Percentiles rank a stretch among this genome's conserved stretches.
Conservation (phyloP, 2,888 invertebrate species). For the Drosophila maculinotata region DNA sequence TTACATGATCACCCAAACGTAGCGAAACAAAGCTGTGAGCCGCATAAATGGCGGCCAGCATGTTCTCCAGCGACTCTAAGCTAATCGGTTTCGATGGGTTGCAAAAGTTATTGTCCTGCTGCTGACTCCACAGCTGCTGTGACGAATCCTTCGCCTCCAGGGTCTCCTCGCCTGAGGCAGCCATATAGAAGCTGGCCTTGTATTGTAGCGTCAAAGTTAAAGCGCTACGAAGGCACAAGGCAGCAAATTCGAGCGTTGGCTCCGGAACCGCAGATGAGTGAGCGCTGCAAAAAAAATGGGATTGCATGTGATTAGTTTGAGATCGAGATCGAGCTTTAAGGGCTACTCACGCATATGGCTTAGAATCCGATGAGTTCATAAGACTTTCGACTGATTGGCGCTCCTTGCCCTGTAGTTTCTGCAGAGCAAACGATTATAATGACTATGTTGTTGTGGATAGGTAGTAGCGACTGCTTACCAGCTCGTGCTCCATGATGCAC, state of each 20-base stretch:
- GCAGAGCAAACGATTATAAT: neutral
- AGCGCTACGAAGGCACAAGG: slow-evolving; percentile 94
- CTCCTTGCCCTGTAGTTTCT: slow-evolving; percentile 60
- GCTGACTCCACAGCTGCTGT: slow-evolving; percentile 79
- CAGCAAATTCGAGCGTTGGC: slow-evolving; percentile 95
- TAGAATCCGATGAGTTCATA: slow-evolving; percentile 29
- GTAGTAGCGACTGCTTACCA: slow-evolving; percentile 76
- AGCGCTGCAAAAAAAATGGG: slow-evolving; percentile 57
- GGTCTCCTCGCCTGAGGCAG: slow-evolving; percentile 47
- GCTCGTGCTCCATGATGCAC: slow-evolving; percentile 89
- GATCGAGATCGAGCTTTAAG: neutral
- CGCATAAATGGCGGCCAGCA: slow-evolving; percentile 89
- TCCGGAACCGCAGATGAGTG: slow-evolving; percentile 94
- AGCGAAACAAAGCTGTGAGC: slow-evolving; percentile 94
- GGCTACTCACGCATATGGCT: slow-evolving; percentile 71
- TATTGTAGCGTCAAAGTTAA: slow-evolving; percentile 74
- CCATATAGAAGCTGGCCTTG: slow-evolving; percentile 65
- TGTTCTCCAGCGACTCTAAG: slow-evolving; percentile 87
- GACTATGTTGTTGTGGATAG: neutral
- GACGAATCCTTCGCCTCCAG: slow-evolving; percentile 53
- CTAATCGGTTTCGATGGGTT: slow-evolving; percentile 88
- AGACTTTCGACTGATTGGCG: slow-evolving; percentile 44
- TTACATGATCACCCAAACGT: slow-evolving; percentile 92
- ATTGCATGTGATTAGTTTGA: neutral
- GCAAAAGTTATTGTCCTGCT: slow-evolving; percentile 85